Conservation (phyloP, 2,113 vertebrate species). For the Rattus rattus region DNA sequence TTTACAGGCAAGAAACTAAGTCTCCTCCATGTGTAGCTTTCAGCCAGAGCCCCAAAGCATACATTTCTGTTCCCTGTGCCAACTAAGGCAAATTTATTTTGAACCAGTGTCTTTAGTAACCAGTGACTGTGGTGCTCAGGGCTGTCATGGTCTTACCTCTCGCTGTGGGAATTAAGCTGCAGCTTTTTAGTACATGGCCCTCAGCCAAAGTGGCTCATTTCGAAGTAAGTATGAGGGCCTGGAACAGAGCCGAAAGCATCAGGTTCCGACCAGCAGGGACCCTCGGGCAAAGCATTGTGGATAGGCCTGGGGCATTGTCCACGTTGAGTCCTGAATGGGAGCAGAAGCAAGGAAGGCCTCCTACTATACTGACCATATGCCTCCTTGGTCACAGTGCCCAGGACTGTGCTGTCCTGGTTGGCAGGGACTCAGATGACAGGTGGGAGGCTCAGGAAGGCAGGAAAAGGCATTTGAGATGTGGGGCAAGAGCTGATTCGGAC, state of each 20-base stretch:
- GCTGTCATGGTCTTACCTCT: not conserved
- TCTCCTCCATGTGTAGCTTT: slow-evolving; percentile 39
- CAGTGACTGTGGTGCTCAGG: not conserved
- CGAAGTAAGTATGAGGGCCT: slow-evolving; percentile 33
- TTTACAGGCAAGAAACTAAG: slow-evolving; percentile 35
- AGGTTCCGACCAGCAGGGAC: not conserved
- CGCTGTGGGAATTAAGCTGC: slow-evolving; percentile 41
- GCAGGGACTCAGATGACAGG: slow-evolving; percentile 52
- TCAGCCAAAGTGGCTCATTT: slow-evolving; percentile 46
- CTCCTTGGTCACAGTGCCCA: slow-evolving; percentile 41
- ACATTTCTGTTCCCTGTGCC: slow-evolving; percentile 8
- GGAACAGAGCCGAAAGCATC: slow-evolving; percentile 28
- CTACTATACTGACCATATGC: slow-evolving; percentile 57
- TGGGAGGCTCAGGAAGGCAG: slow-evolving; percentile 46
- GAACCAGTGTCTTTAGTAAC: slow-evolving; percentile 26
- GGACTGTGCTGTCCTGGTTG: slow-evolving; percentile 17
- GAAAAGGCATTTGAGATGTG: slow-evolving; percentile 54
- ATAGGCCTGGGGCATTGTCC: not conserved
- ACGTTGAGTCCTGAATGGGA: slow-evolving; percentile 34
- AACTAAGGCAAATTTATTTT: slow-evolving; percentile 46
- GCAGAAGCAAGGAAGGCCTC: slow-evolving; percentile 25
- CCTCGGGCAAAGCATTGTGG: slow-evolving; percentile 1
- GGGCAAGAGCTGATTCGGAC: slow-evolving; percentile 26
- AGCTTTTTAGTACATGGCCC: slow-evolving; percentile 6
- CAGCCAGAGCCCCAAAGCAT: not conserved